Percentiles rank a stretch among this genome's conserved stretches.
phyloP scores from a whole-genome alignment of 2,888 invertebrate genomes.

The Teinopalpus imperialis region DNA sequence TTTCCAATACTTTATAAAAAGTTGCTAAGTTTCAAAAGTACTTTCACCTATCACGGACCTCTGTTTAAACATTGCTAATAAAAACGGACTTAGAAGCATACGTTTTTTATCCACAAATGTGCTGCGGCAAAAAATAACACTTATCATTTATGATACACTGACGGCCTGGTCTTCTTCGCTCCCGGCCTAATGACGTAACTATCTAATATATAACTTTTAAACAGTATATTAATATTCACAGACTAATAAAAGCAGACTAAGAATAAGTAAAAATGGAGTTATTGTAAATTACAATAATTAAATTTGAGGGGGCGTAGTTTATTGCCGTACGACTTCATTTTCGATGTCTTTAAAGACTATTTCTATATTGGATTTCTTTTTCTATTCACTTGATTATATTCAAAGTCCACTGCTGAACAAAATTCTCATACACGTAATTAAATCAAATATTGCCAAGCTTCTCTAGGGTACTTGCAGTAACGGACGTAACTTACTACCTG shows the following conservation, averaged over 20 bases:
- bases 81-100: slow-evolving; percentile 25
- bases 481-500: too few species aligned
- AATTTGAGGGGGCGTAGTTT: too few species aligned
- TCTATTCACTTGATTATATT: too few species aligned
- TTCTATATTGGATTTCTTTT: too few species aligned
- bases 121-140: neutral
- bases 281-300: too few species aligned
- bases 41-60: slow-evolving; percentile 37
- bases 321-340: too few species aligned
- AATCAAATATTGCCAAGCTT: too few species aligned
- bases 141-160: slow-evolving; percentile 10
- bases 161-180: neutral
- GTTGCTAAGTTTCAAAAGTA: slow-evolving; percentile 9
- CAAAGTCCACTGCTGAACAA: too few species aligned
- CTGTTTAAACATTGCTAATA: slow-evolving; percentile 21
- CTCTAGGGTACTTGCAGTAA: too few species aligned
- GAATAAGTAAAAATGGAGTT: too few species aligned
- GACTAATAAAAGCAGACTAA: neutral
- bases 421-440: too few species aligned
- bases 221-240: neutral
- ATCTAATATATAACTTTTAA: neutral
- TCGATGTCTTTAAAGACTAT: too few species aligned
- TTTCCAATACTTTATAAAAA: slow-evolving; percentile 4
- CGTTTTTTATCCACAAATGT: slow-evolving; percentile 21
- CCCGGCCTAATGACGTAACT: neutral